These are phyloP conservation scores for Apamea epomidion DNA, from an alignment of 2,888 invertebrate genomes.

Conservation along the genomic window DNA sequence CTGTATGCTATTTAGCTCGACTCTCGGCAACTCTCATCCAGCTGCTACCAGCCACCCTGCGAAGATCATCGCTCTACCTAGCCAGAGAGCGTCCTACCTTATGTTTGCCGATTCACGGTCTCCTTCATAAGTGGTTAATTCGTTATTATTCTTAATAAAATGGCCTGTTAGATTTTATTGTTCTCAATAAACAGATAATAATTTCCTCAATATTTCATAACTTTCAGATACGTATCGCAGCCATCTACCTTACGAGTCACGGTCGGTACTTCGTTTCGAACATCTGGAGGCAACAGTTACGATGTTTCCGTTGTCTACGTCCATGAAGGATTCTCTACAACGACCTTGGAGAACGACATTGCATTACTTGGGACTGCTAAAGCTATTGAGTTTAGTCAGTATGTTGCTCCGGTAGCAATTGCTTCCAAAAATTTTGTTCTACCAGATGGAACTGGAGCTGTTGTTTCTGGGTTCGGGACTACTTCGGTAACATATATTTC, in stretches of 20 bases:
- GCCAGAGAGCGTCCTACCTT: neutral
- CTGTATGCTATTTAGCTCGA: neutral
- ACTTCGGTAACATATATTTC: conserved; percentile 74
- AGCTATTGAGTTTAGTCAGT: conserved; percentile 74
- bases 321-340: conserved; percentile 77
- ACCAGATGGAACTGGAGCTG: conserved; percentile 78
- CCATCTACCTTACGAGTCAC: conserved; percentile 75
- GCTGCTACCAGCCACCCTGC: neutral
- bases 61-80: neutral
- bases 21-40: neutral
- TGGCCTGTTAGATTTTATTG: neutral
- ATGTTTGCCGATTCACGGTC: neutral
- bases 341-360: conserved; percentile 82
- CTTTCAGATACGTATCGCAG: conserved; percentile 74
- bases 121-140: neutral
- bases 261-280: conserved; percentile 79
- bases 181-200: neutral
- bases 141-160: neutral
- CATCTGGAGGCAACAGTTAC: conserved; percentile 79
- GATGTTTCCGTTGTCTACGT: conserved; percentile 73
- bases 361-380: conserved; percentile 77
- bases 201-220: neutral
- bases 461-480: conserved; percentile 85
- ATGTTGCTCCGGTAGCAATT: conserved; percentile 74
- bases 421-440: conserved; percentile 72